phyloP scores from a whole-genome alignment of 2,113 vertebrate genomes.

The Passer domesticus region DNA sequence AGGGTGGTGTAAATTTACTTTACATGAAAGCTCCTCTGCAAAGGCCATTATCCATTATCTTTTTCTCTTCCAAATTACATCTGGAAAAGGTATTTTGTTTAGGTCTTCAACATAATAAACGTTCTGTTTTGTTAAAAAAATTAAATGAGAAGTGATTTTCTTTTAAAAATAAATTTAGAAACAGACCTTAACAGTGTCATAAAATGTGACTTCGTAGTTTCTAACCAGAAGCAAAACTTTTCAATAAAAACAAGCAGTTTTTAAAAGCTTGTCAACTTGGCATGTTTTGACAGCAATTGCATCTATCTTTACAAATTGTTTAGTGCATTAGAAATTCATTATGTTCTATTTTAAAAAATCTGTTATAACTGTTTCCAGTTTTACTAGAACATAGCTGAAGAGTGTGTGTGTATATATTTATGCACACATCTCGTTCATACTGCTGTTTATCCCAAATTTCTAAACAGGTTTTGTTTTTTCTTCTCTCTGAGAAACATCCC shows the following conservation, averaged over 20 bases:
- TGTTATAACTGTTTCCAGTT: neutral
- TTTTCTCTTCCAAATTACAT: neutral
- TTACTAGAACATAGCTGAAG: neutral
- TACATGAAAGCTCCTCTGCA: neutral
- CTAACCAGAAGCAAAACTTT: neutral
- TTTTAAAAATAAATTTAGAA: neutral
- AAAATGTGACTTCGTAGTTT: neutral
- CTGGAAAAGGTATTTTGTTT: neutral
- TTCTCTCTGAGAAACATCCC: neutral
- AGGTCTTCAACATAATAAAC: neutral
- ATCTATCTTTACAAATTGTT: constrained; percentile 18
- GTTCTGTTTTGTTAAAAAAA: neutral
- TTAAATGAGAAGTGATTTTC: neutral
- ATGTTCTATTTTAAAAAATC: constrained; percentile 1
- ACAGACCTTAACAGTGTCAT: neutral
- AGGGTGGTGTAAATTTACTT: neutral
- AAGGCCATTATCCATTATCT: neutral
- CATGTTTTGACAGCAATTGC: constrained; percentile 44
- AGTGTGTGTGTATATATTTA: neutral
- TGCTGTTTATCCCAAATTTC: neutral
- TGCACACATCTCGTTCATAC: neutral
- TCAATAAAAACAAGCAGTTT: neutral
- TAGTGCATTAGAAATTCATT: constrained; percentile 27
- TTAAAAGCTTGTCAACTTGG: neutral
- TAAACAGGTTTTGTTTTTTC: neutral